Evolutionary conservation across 2,113 vertebrate genomes (phyloP), one percentile per base, ranked within the genome.

Genomic region (Microtus richardsoni): DNA sequence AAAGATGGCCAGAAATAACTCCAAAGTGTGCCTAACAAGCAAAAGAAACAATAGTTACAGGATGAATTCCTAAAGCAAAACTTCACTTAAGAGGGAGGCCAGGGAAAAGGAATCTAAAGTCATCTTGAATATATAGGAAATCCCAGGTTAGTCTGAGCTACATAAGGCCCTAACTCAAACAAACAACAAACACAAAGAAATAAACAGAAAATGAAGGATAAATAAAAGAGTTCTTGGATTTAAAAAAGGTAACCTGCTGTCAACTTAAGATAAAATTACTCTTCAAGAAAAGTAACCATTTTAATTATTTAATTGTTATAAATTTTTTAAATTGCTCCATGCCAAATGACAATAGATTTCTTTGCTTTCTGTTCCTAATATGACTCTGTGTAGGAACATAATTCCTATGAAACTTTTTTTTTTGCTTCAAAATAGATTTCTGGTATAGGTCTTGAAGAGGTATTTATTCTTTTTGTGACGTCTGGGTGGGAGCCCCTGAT

Each of bases 1-100:
- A 92, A 70, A 94, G 84, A 96, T 84, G 21, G 62, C 62, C 73
- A 92, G 77, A 93, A 94, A 91, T 2, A 17, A 88, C 83, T 96
- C 96, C 66, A 93, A 96, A 82, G n/a, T 14, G 22, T 19, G 71
- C 33, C 52, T 82, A 77, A 78, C 52, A 93, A 88, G 68, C 4
- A 73, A 17, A 26, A 83, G 24, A 41, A 82, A 85, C 6, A 91
- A 60, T 52, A 68, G 39, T 75, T 90, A 47, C 22, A 22, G 36
- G 10, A 3, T 94, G 47, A 91, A 66, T 79, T 84, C 64, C 11
- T 33, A 94, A 93, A 84, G 47, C 73, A 94, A 94, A 97, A 6
- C 70, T 17, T 28, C 47, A 19, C 5, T 87, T 58, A 52, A 54
- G 49, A 13, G 49, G 49, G 68, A 54, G 47, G 47, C 24, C 24